Evolutionary conservation across 2,113 vertebrate genomes (phyloP).

Genomic region (Hiodon tergisus): DNA sequence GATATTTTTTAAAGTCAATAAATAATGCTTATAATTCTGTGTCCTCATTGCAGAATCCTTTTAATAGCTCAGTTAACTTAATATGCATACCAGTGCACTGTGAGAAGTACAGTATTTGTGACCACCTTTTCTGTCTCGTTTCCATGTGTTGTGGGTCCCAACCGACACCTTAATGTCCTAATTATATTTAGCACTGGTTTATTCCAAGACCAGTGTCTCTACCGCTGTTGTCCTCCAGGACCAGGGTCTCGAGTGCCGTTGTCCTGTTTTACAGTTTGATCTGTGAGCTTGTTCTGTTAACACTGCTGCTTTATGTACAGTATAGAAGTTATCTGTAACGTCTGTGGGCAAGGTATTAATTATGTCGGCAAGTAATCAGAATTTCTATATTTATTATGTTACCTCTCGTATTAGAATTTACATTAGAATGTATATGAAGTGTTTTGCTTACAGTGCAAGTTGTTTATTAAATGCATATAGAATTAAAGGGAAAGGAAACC

Average conservation of each 20-base stretch:
- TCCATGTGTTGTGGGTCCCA: not conserved
- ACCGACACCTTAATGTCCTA: not conserved
- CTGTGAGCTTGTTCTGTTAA: too few relatives aligned
- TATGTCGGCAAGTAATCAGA: too few relatives aligned
- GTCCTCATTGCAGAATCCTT: not conserved
- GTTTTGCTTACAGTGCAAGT: conserved; percentile 1
- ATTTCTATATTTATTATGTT: too few relatives aligned
- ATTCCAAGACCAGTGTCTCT: not conserved
- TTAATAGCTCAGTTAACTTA: conserved; percentile 7
- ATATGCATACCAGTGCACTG: conserved; percentile 12
- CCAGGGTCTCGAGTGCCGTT: too few relatives aligned
- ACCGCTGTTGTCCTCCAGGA: too few relatives aligned
- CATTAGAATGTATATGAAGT: not conserved
- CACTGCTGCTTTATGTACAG: too few relatives aligned
- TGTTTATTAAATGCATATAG: not conserved
- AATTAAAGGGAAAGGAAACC: conserved; percentile 2
- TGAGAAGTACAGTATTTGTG: not conserved
- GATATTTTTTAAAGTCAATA: not conserved
- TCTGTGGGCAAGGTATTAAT: too few relatives aligned
- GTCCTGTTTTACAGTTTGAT: too few relatives aligned
- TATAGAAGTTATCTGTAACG: not conserved
- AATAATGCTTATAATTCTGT: not conserved
- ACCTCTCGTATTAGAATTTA: too few relatives aligned
- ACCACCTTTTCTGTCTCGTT: not conserved
- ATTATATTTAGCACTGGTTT: not conserved